These are phyloP conservation scores for Argyresthia albistria DNA, from an alignment of 2,888 invertebrate genomes.

Conservation along the genomic window DNA sequence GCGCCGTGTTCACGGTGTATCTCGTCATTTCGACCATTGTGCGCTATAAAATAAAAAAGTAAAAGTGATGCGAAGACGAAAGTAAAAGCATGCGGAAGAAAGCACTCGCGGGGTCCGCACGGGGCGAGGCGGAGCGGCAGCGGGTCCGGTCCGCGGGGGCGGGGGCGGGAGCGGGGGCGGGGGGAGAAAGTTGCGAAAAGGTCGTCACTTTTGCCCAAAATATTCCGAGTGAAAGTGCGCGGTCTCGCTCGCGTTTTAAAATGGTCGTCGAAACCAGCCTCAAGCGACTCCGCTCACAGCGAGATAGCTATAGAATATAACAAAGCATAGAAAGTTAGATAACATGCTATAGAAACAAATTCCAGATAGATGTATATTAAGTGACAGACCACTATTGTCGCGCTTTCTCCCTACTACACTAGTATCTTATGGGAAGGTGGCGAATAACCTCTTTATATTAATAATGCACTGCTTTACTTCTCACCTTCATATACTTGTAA, in stretches of 20 bases:
- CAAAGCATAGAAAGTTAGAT: too few relatives aligned
- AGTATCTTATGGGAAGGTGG: too few relatives aligned
- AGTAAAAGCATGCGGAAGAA: conserved; percentile 51
- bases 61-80: conserved; percentile 46
- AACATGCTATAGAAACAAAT: too few relatives aligned
- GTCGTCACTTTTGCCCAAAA: conserved; percentile 69
- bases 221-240: conserved; percentile 65
- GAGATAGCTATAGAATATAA: too few relatives aligned
- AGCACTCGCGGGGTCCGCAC: conserved; percentile 25
- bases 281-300: too few relatives aligned
- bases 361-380: too few relatives aligned
- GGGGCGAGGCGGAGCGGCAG: conserved; percentile 6
- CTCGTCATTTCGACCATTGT: conserved; percentile 15
- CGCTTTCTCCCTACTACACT: too few relatives aligned
- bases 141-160: conserved; percentile 14
- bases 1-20: neutral
- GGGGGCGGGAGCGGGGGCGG: conserved; percentile 14
- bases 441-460: too few relatives aligned
- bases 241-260: conserved; percentile 46
- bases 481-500: too few relatives aligned
- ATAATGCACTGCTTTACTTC: too few relatives aligned
- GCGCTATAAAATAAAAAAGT: conserved; percentile 53
- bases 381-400: too few relatives aligned
- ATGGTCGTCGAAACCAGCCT: conserved; percentile 11
- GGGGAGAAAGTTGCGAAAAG: conserved; percentile 66